Evolutionary conservation across 2,113 vertebrate species (phyloP).

Genomic region (Xenopus tropicalis): UCB_Xtro_10.0 CM004446.2:150888001-150888500

Average conservation of each 20-base stretch:
- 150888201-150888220: constrained; percentile 58
- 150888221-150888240: constrained; percentile 13
- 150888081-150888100: constrained; percentile 57
- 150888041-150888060: constrained; percentile 67
- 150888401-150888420: constrained; percentile 92
- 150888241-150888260: constrained; percentile 64
- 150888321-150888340: constrained; percentile 86
- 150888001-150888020: constrained; percentile 75
- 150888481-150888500: constrained; percentile 82
- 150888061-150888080: no score
- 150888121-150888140: constrained; percentile 52
- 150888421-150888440: constrained; percentile 85
- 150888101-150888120: constrained; percentile 33
- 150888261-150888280: constrained; percentile 68
- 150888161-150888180: constrained; percentile 58
- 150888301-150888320: constrained; percentile 89
- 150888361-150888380: constrained; percentile 98
- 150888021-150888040: constrained; percentile 70
- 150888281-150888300: constrained; percentile 67
- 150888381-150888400: constrained; percentile 97
- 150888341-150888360: constrained; percentile 93
- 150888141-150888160: constrained; percentile 56
- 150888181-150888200: constrained; percentile 58
- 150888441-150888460: constrained; percentile 66
- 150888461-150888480: constrained; percentile 74